Evolutionary conservation across 92 coral and sea anemone species (phyloP).

Genomic region (Anthopleura xanthogrammica): DNA sequence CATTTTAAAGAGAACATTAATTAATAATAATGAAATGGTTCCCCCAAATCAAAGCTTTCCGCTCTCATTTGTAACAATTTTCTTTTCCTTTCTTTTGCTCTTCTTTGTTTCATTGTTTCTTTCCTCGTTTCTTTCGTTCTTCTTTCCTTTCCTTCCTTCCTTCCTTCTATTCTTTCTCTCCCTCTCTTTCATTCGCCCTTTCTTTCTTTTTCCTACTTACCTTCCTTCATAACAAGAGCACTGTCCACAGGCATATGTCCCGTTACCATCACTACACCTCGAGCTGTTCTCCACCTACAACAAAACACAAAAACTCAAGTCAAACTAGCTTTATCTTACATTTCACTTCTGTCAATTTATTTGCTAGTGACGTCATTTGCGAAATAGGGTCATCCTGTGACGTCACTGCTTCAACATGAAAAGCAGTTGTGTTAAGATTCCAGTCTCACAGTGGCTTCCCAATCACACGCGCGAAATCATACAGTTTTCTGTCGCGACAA

Average conservation of each 20-base stretch:
- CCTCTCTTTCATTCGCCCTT: not conserved
- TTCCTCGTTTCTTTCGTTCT: conserved; percentile 31
- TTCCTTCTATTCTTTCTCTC: too few relatives aligned
- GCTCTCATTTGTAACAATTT: too few relatives aligned
- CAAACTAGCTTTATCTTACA: not conserved
- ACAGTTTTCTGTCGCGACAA: too few relatives aligned
- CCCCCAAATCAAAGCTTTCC: too few relatives aligned
- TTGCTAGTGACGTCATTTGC: too few relatives aligned
- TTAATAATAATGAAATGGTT: not conserved
- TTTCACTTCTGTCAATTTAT: too few relatives aligned
- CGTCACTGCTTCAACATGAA: too few relatives aligned
- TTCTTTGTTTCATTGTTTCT: conserved; percentile 25
- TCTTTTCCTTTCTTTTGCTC: not conserved
- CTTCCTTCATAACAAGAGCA: conserved; percentile 83
- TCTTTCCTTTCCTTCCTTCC: too few relatives aligned
- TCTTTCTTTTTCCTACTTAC: conserved; percentile 21
- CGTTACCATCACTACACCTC: conserved; percentile 66
- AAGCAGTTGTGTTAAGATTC: too few relatives aligned
- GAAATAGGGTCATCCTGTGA: too few relatives aligned
- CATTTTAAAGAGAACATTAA: not conserved
- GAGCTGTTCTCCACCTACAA: conserved; percentile 69
- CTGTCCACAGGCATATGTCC: conserved; percentile 77
- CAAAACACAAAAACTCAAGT: not conserved
- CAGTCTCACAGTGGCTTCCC: too few relatives aligned
- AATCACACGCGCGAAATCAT: too few relatives aligned